These are phyloP conservation scores for Dinocampus coccinellae DNA, from an alignment of 2,888 invertebrate species.

Conservation along the genomic window DNA sequence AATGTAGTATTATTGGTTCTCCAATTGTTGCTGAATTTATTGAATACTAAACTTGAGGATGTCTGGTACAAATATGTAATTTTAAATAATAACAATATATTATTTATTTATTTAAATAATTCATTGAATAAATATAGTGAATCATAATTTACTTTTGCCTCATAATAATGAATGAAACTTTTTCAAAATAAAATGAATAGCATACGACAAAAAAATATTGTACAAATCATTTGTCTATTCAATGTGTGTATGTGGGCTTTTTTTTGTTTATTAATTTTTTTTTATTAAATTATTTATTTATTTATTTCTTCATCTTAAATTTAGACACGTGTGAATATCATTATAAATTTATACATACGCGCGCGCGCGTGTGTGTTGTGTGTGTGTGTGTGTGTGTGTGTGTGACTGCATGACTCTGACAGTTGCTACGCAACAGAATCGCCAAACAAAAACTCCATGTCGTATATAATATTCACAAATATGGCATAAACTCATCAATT, in stretches of 20 bases:
- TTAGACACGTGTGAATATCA: too few species aligned
- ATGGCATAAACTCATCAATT: constrained; percentile 49
- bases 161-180: not conserved
- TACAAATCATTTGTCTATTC: too few species aligned
- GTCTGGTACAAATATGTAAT: constrained; percentile 3
- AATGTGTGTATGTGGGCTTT: too few species aligned
- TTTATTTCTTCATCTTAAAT: too few species aligned
- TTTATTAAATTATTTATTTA: too few species aligned
- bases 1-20: not conserved
- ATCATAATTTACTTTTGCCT: constrained; percentile 23
- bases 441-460: too few species aligned
- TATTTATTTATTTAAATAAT: constrained; percentile 54
- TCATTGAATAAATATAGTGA: constrained; percentile 49
- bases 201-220: not conserved
- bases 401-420: too few species aligned
- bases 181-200: not conserved
- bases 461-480: constrained; percentile 20
- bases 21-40: not conserved
- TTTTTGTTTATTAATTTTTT: too few species aligned
- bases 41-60: not conserved
- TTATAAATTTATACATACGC: too few species aligned
- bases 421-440: too few species aligned
- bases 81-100: constrained; percentile 37
- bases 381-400: too few species aligned
- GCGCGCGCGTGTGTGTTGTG: too few species aligned